Base-by-base conservation (phyloP, 1,140 invertebrate species). In the Nomia melanderi region DNA sequence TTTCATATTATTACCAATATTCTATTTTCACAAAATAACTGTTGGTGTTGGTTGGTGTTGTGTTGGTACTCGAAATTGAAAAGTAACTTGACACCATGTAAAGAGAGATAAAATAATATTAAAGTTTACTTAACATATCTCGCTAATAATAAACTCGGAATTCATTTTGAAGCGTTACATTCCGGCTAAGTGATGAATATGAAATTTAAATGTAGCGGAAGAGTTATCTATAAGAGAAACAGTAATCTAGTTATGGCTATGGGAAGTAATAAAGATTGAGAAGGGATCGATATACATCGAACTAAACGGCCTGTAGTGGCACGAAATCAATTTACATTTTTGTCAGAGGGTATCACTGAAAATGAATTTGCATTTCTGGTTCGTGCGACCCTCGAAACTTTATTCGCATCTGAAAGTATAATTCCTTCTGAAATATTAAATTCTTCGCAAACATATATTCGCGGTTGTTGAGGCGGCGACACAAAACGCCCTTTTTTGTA, bases 301-400 rank as follows among this genome's bases (percentile, higher is more conserved):
- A 79, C 70, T 76, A 79, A 78, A 23, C 41, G 31, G 54, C 54
- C 77, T 75, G 77, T 62, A 82, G 72, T 77, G 73, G 81, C 82
- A 83, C 81, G 82, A 83, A 83, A 84, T 86, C 76, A 82, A 86
- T 86, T 86, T 86, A 83, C 83, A 85, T 84, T 86, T 80, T 86
- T 75, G 66, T 59, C 53, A 84, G 73, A 59, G 72, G 77, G 82
- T 84, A 86, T 86, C 83, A 80, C 59, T 83, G 77, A 79, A 83
- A 85, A 86, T 85, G 53, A 83, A 86, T 86, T 84, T 86, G 83
- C 85, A 86, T 86, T 79, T 66, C 71, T 80, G 81, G 82, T 83
- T 69, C 78, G 54, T 31, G 76, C 80, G 60, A 77, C 81, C 80
- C 75, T 53, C 80, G 81, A 83, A 82, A 77, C 77, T 66, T 54